A percentile compares a stretch with the other conserved stretches of the same genome.
These are phyloP conservation scores for Oeneis ivallda DNA, from an alignment of 2,888 invertebrate species.

Conservation along the genomic window DNA sequence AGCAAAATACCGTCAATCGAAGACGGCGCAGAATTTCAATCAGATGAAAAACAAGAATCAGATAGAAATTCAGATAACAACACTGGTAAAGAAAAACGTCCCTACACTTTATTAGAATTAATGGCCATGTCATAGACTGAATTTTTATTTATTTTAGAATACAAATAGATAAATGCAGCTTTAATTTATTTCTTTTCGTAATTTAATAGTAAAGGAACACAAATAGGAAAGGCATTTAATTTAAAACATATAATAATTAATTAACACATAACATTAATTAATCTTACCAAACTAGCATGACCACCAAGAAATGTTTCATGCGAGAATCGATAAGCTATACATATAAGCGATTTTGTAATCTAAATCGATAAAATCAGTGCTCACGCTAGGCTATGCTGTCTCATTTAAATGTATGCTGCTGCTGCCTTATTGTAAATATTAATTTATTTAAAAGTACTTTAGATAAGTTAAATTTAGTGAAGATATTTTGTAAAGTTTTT, in stretches of 20 bases:
- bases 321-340: not conserved
- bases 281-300: not conserved
- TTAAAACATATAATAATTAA: constrained; percentile 24
- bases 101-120: constrained; percentile 67
- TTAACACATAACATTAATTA: no score
- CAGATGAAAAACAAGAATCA: constrained; percentile 45
- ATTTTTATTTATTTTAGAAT: constrained; percentile 29
- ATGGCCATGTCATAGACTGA: constrained; percentile 76
- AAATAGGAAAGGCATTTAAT: constrained; percentile 42
- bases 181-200: constrained; percentile 36
- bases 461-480: constrained; percentile 13
- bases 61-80: constrained; percentile 44
- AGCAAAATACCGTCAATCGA: constrained; percentile 43
- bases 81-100: constrained; percentile 52
- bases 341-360: not conserved
- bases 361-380: not conserved
- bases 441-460: constrained; percentile 47
- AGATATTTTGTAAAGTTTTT: constrained; percentile 13
- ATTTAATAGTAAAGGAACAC: constrained; percentile 25
- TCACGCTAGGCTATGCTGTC: not conserved
- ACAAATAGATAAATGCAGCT: constrained; percentile 29
- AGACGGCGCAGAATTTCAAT: constrained; percentile 46
- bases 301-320: not conserved
- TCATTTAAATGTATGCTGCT: constrained; percentile 37
- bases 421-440: constrained; percentile 67